phyloP scores from a whole-genome alignment of 2,888 invertebrate species.

The Osedax fenrisi region DNA sequence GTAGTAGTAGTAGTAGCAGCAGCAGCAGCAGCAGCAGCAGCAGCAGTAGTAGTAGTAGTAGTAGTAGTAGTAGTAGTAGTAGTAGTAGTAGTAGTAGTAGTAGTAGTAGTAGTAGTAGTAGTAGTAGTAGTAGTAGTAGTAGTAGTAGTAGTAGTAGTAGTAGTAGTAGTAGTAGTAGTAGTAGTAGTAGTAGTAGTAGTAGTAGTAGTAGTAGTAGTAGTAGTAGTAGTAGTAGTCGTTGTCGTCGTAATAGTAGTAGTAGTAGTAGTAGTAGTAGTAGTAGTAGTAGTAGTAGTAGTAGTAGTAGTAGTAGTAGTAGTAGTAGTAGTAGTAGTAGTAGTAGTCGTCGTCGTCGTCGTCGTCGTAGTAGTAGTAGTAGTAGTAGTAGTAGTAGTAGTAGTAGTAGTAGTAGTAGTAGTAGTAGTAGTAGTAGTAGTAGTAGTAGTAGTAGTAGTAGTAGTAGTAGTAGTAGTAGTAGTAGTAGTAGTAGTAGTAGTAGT shows the following conservation, averaged over 20 bases:
- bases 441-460: constrained; percentile 7
- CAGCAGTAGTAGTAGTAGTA: background rate
- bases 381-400: background rate
- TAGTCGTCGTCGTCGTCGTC: too few relatives aligned
- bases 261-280: background rate
- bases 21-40: background rate
- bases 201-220: background rate
- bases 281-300: background rate
- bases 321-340: background rate
- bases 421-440: constrained; percentile 10
- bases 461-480: constrained; percentile 7
- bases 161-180: background rate
- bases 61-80: background rate
- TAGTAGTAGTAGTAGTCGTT: too few relatives aligned
- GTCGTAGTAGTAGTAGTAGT: too few relatives aligned
- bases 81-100: background rate
- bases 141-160: background rate
- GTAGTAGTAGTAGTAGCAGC: background rate
- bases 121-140: background rate
- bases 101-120: background rate
- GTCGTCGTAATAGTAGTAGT: too few relatives aligned
- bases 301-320: background rate
- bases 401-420: background rate
- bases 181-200: background rate
- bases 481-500: constrained; percentile 10